A percentile compares a stretch with the other conserved stretches of the same genome.
Conservation (phyloP, 1,140 invertebrate species). For the Nephila pilipes region DNA sequence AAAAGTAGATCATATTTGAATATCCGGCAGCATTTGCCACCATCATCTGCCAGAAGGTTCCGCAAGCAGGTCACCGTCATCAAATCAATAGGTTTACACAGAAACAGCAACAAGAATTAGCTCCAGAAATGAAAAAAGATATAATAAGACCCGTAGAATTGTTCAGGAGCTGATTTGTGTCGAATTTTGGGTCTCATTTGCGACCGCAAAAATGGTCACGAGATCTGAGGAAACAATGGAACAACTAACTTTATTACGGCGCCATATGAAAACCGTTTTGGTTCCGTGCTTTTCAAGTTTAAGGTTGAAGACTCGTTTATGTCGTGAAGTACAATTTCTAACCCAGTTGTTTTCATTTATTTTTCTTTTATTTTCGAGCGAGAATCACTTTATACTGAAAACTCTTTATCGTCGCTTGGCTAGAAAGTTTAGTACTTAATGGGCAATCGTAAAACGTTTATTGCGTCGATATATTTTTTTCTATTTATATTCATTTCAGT, state of each 20-base stretch:
- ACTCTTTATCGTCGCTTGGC: background rate
- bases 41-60: background rate
- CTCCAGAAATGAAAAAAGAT: background rate
- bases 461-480: background rate
- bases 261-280: constrained; percentile 16
- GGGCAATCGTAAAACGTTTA: background rate
- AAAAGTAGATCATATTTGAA: background rate
- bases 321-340: background rate
- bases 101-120: background rate
- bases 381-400: background rate
- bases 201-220: background rate
- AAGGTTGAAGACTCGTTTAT: constrained; percentile 58
- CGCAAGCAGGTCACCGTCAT: background rate
- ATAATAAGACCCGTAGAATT: constrained; percentile 16
- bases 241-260: background rate
- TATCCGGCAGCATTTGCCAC: background rate
- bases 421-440: background rate
- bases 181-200: background rate
- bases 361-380: background rate
- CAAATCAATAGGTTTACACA: background rate
- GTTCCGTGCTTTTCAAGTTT: constrained; percentile 64
- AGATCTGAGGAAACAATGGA: constrained; percentile 17
- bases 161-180: constrained; percentile 19
- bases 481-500: background rate
- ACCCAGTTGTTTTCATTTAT: background rate